These are phyloP conservation scores for Dicerorhinus sumatrensis DNA, from an alignment of 2,113 vertebrate genomes.

Conservation along the genomic window DNA sequence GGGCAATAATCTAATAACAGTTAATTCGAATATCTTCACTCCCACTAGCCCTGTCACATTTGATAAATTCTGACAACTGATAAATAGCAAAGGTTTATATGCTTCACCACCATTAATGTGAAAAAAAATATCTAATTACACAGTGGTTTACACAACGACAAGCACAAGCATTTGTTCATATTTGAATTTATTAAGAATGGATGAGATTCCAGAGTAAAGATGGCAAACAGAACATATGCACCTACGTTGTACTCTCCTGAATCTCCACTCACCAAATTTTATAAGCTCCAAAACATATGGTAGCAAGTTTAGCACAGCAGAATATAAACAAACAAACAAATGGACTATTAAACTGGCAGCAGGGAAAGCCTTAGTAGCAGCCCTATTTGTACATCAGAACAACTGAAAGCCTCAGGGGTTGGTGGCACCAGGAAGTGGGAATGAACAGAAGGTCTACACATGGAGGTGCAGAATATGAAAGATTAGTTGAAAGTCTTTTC, in stretches of 20 bases:
- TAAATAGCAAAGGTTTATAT: slow-evolving; percentile 16
- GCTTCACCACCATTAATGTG: not conserved
- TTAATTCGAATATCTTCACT: slow-evolving; percentile 36
- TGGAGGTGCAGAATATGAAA: not conserved
- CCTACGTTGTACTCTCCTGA: not conserved
- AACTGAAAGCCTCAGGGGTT: not conserved
- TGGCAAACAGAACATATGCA: not conserved
- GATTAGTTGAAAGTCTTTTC: not conserved
- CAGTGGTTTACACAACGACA: not conserved
- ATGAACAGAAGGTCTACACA: not conserved
- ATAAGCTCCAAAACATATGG: not conserved
- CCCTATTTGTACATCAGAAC: not conserved
- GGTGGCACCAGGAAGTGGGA: not conserved
- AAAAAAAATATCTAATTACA: slow-evolving; percentile 45
- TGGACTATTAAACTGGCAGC: not conserved
- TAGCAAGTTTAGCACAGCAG: not conserved
- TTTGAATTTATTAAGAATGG: slow-evolving; percentile 56
- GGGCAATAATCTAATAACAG: not conserved
- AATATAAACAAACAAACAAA: not conserved
- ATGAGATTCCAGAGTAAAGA: slow-evolving; percentile 42
- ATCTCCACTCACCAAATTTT: not conserved
- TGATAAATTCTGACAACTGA: slow-evolving; percentile 37
- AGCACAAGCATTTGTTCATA: not conserved
- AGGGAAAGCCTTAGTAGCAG: not conserved
- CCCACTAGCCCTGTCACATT: not conserved